These are phyloP conservation scores for Torymus aiolomorphi DNA, from an alignment of 2,888 invertebrate genomes.

Conservation along the genomic window DNA sequence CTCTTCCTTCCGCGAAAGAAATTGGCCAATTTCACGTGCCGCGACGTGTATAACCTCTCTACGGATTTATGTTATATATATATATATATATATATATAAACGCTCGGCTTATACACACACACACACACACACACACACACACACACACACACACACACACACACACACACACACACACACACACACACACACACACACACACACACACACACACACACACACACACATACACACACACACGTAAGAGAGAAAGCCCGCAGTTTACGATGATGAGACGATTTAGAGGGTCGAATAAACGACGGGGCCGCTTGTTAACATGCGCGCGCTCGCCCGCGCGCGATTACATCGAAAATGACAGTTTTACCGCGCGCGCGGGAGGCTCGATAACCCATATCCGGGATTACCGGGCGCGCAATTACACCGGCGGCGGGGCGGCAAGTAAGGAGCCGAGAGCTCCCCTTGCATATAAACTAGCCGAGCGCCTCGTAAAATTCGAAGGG, in stretches of 20 bases:
- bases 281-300: constrained; percentile 1
- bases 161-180: too few species aligned
- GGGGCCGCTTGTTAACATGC: constrained; percentile 21
- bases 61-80: neutral
- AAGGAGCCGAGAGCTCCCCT: constrained; percentile 62
- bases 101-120: too few species aligned
- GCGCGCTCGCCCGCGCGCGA: constrained; percentile 28
- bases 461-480: constrained; percentile 67
- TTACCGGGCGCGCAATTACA: constrained; percentile 69
- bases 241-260: too few species aligned
- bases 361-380: constrained; percentile 35
- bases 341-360: constrained; percentile 58
- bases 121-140: too few species aligned
- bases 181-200: too few species aligned
- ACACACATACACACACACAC: too few species aligned
- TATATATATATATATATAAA: too few species aligned
- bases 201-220: too few species aligned
- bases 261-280: constrained; percentile 35
- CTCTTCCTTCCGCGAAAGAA: constrained; percentile 6
- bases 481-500: constrained; percentile 39
- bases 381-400: constrained; percentile 70
- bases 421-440: constrained; percentile 53
- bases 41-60: neutral
- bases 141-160: too few species aligned
- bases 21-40: constrained; percentile 31